Conservation (phyloP, 1,140 invertebrate genomes). For the Drosophila athabasca region DNA sequence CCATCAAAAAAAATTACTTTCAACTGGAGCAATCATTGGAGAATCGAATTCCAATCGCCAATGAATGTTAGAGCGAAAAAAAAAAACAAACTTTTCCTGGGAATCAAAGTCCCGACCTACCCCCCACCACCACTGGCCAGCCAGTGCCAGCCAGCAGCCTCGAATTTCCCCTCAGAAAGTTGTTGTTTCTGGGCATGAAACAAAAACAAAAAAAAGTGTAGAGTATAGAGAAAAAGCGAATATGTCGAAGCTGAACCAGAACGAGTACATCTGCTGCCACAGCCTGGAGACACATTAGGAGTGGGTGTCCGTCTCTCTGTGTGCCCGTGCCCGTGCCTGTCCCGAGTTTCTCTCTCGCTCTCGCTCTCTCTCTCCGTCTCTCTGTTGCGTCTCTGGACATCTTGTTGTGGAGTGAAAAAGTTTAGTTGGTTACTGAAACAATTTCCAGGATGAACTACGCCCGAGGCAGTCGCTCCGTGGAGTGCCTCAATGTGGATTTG, state of each 20-base stretch:
- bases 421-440: no score
- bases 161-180: neutral
- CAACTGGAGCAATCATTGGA: conserved; percentile 13
- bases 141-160: neutral
- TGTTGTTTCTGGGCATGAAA: no score
- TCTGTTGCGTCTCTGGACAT: no score
- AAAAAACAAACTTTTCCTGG: no score
- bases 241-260: neutral
- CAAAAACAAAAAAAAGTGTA: no score
- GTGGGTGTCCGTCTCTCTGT: neutral
- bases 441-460: conserved; percentile 44
- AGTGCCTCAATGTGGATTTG: conserved; percentile 61
- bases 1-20: neutral
- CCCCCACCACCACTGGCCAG: neutral
- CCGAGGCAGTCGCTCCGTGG: conserved; percentile 21
- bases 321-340: no score
- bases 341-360: no score
- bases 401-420: neutral
- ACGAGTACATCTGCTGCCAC: neutral
- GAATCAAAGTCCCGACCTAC: no score
- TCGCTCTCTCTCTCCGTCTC: no score
- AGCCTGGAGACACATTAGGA: conserved; percentile 1
- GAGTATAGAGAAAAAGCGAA: neutral
- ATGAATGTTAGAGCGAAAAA: no score
- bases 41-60: neutral